Percentiles rank a stretch among this genome's conserved stretches.
These are phyloP conservation scores for Helogale parvula DNA, from an alignment of 2,113 vertebrate species.

Conservation along the genomic window DNA sequence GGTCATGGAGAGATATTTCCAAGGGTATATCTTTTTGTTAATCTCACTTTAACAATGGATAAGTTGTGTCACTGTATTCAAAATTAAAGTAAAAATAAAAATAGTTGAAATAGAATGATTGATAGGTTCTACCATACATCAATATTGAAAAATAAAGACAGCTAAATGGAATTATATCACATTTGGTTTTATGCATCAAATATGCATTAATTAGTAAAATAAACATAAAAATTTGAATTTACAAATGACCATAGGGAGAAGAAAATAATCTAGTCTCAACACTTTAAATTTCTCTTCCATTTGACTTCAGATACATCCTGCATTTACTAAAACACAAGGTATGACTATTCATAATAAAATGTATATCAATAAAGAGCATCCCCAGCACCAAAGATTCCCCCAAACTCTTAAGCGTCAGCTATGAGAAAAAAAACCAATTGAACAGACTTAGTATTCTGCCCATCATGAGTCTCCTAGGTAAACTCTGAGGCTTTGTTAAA, in stretches of 20 bases:
- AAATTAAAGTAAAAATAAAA: constrained; percentile 42
- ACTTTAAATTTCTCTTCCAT: not conserved
- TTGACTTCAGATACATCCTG: not conserved
- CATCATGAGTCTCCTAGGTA: constrained; percentile 10
- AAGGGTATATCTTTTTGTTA: not conserved
- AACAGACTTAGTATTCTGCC: not conserved
- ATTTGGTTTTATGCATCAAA: not conserved
- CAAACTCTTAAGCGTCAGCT: constrained; percentile 5
- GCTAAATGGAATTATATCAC: not conserved
- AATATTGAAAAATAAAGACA: not conserved
- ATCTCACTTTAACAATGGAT: not conserved
- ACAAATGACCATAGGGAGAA: not conserved
- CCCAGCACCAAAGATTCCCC: not conserved
- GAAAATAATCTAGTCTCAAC: constrained; percentile 15
- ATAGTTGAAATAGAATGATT: constrained; percentile 30
- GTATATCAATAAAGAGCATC: not conserved
- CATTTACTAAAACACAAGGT: not conserved
- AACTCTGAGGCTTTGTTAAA: constrained; percentile 42
- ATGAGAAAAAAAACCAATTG: not conserved
- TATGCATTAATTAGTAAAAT: not conserved
- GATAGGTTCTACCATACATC: not conserved
- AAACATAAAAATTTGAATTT: constrained; percentile 1
- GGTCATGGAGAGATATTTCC: not conserved
- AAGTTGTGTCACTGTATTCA: not conserved
- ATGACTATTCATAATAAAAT: not conserved